Base-by-base conservation (phyloP, 2,113 vertebrate genomes). In the Puntigrus tetrazona region DNA sequence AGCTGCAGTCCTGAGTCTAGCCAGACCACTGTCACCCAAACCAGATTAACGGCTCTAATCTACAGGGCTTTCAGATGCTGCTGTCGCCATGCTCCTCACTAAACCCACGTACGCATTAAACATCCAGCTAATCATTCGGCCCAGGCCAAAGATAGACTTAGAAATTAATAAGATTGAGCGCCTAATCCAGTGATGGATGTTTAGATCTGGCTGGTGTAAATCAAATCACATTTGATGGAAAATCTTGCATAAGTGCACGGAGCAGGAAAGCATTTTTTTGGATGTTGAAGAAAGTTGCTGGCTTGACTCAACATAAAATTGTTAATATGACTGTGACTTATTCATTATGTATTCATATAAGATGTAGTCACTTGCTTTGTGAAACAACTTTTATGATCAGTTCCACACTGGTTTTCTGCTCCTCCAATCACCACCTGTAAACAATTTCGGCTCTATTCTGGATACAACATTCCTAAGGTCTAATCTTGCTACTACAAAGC, bases 1-100 rank as follows among this genome's bases (percentile, higher is more conserved):
- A 91, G 91, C 86, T 89, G 83, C 84, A 86, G 82, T 88, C 90
- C 86, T 83, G 87, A 88, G 86, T 89, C 88, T 67, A 88, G 90
- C 87, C 91, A 75, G 86, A 88, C 87, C 88, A 90, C 89, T 91
- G 90, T 92, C 92, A 92, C 86, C 89, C 91, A 92, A 94, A 92
- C 92, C 77, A 81, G 89, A 94, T 93, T 93, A 91, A 91, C 90
- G 82, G 78, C 81, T 87, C 85, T 92, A 90, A 91, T 92, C 88
- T 90, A 83, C 84, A 86, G n/a, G 29, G 86, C 89, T 89, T 84
- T 88, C 70, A 38, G 86, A 89, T 90, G 90, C 89, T 90, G 89
- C 61, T 47, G 78, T 67, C 41, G 38, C 59, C 59, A 45, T 80
- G 41, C 59, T 47, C 78, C 41, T 67, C 47, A 13, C 65, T 83